phyloP scores from a whole-genome alignment of 2,113 vertebrate species.

The Chrysemys picta region DNA sequence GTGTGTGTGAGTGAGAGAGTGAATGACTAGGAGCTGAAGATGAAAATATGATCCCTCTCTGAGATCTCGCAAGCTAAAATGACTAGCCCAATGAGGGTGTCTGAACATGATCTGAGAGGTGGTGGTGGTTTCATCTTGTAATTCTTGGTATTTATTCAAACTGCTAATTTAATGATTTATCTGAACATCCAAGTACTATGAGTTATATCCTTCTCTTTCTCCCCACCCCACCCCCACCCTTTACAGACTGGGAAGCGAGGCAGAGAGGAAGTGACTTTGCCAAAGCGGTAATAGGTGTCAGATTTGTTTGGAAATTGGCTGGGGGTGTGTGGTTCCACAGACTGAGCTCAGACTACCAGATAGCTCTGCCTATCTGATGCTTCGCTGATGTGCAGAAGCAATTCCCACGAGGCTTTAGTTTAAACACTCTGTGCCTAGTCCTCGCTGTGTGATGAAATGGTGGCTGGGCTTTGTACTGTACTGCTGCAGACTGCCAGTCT shows the following conservation, averaged over 20 bases:
- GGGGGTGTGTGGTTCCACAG: not conserved
- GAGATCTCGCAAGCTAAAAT: not conserved
- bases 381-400: not conserved
- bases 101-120: not conserved
- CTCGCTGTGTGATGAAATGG: not conserved
- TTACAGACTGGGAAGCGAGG: not conserved
- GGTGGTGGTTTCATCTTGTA: not conserved
- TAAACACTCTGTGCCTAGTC: not conserved
- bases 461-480: not conserved
- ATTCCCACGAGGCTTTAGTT: not conserved
- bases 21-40: not conserved
- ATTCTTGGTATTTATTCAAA: not conserved
- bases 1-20: not conserved
- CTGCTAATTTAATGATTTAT: not conserved
- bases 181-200: not conserved
- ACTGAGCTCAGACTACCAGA: not conserved
- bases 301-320: not conserved
- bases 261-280: not conserved
- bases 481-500: not conserved
- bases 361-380: not conserved
- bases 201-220: not conserved
- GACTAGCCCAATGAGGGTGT: not conserved
- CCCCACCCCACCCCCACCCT: not conserved
- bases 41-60: not conserved
- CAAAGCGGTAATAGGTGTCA: not conserved